Conservation (phyloP, 2,797 vertebrate genomes). For the Anniella stebbinsi region DNA sequence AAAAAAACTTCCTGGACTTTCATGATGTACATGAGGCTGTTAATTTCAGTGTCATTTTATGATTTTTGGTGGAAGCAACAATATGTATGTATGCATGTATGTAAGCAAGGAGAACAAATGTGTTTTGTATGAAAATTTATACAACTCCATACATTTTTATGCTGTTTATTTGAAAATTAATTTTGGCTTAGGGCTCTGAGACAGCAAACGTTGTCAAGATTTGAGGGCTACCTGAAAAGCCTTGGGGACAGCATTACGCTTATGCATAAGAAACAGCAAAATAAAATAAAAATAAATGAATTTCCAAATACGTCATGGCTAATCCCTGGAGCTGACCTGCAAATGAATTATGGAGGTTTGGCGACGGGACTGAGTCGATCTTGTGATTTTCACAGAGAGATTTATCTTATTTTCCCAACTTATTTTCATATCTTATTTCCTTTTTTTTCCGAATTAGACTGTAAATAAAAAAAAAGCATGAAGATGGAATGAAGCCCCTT, state of each 20-base stretch:
- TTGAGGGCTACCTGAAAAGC: conserved; percentile 90
- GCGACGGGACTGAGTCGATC: conserved; percentile 84
- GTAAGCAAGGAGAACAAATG: conserved; percentile 86
- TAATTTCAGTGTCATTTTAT: conserved; percentile 85
- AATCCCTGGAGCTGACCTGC: conserved; percentile 89
- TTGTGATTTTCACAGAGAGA: conserved; percentile 88
- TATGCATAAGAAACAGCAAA: conserved; percentile 91
- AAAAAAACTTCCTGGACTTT: conserved; percentile 82
- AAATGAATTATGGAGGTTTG: conserved; percentile 88
- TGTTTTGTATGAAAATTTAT: conserved; percentile 90
- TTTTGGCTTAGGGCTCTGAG: conserved; percentile 87
- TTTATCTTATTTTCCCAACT: conserved; percentile 95
- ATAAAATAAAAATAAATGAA: conserved; percentile 97
- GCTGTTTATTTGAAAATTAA: conserved; percentile 91
- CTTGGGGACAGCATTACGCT: conserved; percentile 93
- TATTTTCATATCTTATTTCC: conserved; percentile 98
- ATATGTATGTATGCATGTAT: conserved; percentile 80
- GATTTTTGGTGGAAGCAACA: conserved; percentile 85
- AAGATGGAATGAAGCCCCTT: conserved; percentile 82
- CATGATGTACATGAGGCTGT: conserved; percentile 80
- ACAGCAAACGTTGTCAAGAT: conserved; percentile 90
- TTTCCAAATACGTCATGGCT: conserved; percentile 88
- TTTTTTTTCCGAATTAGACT: conserved; percentile 95
- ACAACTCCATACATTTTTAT: conserved; percentile 90
- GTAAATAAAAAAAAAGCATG: conserved; percentile 89